Evolutionary conservation across 2,797 vertebrate genomes (phyloP).

Genomic region (Crax fasciolata): DNA sequence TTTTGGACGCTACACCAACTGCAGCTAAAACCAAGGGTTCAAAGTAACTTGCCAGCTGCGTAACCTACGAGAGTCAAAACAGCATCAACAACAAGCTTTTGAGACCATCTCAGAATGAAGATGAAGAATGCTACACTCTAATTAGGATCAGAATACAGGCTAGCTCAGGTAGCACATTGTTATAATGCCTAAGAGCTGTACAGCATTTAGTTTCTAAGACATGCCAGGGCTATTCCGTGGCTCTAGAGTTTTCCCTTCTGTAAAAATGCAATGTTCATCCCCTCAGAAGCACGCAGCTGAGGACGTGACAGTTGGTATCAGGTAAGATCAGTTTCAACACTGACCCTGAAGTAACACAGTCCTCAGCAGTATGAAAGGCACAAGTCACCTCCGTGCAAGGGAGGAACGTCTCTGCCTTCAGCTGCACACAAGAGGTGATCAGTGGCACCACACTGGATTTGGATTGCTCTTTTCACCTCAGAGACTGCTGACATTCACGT

Average conservation of each 20-base stretch:
- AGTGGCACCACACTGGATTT: neutral
- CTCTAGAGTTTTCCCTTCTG: neutral
- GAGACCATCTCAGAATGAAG: neutral
- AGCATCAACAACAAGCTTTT: neutral
- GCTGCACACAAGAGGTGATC: neutral
- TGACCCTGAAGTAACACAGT: rapidly evolving
- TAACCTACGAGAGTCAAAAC: conserved; percentile 86
- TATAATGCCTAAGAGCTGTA: neutral
- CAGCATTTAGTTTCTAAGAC: rapidly evolving
- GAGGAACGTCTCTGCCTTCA: neutral
- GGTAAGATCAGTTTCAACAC: rapidly evolving
- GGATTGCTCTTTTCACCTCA: neutral
- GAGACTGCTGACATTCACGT: rapidly evolving
- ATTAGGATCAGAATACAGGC: rapidly evolving
- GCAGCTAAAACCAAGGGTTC: conserved; percentile 94
- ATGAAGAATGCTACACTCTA: neutral
- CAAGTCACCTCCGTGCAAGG: neutral
- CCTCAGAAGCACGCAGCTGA: neutral
- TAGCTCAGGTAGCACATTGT: neutral
- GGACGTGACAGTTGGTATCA: neutral
- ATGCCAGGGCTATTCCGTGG: neutral
- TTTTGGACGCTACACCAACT: conserved; percentile 93
- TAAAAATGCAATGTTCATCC: rapidly evolving
- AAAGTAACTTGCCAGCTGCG: conserved; percentile 95
- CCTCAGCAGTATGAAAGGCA: neutral